Evolutionary conservation across 1,140 invertebrate species (phyloP).

Genomic region (Stenopsyche tienmushanensis): DNA sequence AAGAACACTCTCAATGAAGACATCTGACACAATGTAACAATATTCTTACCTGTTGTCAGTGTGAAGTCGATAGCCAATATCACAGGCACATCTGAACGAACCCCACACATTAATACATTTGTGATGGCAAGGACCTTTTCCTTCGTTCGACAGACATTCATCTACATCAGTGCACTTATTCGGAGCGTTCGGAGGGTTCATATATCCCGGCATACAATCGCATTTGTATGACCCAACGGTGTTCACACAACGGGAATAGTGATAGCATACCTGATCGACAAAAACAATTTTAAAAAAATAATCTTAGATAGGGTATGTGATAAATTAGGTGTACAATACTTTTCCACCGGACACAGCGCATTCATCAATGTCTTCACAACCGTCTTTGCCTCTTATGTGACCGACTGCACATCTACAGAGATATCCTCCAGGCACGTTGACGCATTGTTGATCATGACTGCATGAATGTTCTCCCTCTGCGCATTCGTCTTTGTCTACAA

Average conservation of each 20-base stretch:
- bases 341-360: conserved; percentile 58
- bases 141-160: conserved; percentile 59
- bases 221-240: conserved; percentile 80
- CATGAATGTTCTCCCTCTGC: conserved; percentile 66
- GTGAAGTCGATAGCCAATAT: conserved; percentile 69
- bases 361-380: conserved; percentile 88
- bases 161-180: conserved; percentile 64
- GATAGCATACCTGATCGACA: conserved; percentile 55
- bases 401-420: conserved; percentile 73
- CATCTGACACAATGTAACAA: too few species aligned
- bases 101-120: conserved; percentile 85
- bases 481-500: conserved; percentile 70
- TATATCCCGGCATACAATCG: conserved; percentile 74
- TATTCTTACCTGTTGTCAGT: conserved; percentile 71
- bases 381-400: conserved; percentile 60
- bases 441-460: conserved; percentile 67
- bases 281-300: not conserved
- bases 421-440: conserved; percentile 74
- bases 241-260: conserved; percentile 72
- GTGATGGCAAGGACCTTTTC: conserved; percentile 74
- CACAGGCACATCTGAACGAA: conserved; percentile 75
- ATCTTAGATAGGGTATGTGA: not conserved
- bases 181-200: conserved; percentile 49
- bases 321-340: conserved; percentile 40
- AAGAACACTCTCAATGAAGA: too few species aligned